Conservation (phyloP, 2,113 vertebrate genomes). For the Himantopus leucocephalus region DNA sequence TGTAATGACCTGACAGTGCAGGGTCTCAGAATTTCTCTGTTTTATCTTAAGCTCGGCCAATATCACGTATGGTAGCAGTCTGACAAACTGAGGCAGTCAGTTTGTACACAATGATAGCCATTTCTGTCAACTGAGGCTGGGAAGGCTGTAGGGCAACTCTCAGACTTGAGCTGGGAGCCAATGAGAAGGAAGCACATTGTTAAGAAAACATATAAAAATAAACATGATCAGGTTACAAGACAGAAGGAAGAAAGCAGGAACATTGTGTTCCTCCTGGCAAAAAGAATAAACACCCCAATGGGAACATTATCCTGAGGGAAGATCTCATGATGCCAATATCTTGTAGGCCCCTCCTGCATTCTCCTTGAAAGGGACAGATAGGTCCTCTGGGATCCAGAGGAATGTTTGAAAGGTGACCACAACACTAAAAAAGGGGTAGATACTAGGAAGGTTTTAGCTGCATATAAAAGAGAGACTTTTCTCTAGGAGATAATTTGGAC, state of each 20-base stretch:
- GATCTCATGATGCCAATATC: background rate
- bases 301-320: background rate
- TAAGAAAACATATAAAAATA: background rate
- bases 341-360: background rate
- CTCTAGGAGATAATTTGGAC: background rate
- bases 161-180: background rate
- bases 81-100: background rate
- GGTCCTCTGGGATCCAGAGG: background rate
- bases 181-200: background rate
- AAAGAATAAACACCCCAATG: background rate
- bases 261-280: background rate
- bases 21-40: background rate
- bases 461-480: background rate
- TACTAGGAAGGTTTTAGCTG: background rate
- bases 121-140: background rate
- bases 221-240: background rate
- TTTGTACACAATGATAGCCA: background rate
- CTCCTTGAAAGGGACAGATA: background rate
- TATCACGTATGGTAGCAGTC: background rate
- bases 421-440: background rate
- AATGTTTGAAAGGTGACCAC: background rate
- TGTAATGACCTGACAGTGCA: background rate
- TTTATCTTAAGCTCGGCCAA: background rate
- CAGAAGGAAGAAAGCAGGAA: background rate
- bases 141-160: background rate